Evolutionary conservation across 2,113 vertebrate genomes (phyloP).

Genomic region (Tachuris rubrigastra): DNA sequence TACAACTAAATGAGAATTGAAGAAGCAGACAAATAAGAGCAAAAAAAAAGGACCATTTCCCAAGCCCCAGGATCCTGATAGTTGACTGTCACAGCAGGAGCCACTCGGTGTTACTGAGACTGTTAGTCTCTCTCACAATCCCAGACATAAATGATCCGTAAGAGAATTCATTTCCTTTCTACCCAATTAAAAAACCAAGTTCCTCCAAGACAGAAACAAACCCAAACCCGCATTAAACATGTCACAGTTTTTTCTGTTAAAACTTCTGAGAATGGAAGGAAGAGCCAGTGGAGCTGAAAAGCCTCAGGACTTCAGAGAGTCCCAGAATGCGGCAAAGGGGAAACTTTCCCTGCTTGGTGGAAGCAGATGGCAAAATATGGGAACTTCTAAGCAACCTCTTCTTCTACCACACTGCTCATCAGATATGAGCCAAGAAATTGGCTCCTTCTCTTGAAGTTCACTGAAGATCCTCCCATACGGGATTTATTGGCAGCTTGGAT

Average conservation of each 20-base stretch:
- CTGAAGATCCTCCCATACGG: conserved; percentile 1
- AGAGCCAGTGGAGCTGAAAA: not conserved
- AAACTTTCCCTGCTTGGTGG: not conserved
- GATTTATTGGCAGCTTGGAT: conserved; percentile 33
- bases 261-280: not conserved
- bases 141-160: conserved; percentile 4
- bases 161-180: not conserved
- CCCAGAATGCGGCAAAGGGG: not conserved
- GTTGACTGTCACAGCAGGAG: conserved; percentile 11
- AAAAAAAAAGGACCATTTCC: not conserved
- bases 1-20: not conserved
- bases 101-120: not conserved
- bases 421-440: not conserved
- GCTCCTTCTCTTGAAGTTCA: not conserved
- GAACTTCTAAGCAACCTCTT: not conserved
- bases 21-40: not conserved
- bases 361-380: conserved; percentile 36
- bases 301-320: not conserved
- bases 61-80: not conserved
- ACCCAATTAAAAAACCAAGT: not conserved
- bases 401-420: not conserved
- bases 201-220: not conserved
- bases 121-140: not conserved
- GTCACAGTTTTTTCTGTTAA: not conserved
- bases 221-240: not conserved